Base-by-base conservation (phyloP, 2,113 vertebrate species). In the Lasiurus borealis region DNA sequence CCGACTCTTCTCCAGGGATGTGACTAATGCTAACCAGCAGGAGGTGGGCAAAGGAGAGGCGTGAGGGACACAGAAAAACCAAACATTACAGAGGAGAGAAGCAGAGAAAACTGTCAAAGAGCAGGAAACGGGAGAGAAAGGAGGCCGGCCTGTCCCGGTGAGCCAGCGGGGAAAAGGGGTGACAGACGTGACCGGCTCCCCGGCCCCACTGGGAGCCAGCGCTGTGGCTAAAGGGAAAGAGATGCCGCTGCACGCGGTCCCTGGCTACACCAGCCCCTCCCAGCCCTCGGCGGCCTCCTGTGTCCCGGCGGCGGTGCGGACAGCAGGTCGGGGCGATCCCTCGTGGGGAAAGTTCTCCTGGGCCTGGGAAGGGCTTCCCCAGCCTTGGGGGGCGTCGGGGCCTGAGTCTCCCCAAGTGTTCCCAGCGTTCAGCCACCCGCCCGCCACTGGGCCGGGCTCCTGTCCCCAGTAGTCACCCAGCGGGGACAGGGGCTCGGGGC, bases 131-230 rank as follows among this genome's bases (percentile, higher is more conserved):
- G 13, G 83, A 34, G 27, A 31, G 29, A 59, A n/a, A 16, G 16
- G 57, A 21, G 73, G 59, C 14, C 19, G 0, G 1, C 21, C 15
- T 31, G 19, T 19, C 8, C 6, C 6, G 13, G 66, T 0, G 27
- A 84, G 71, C 44, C 77, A 31, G 72, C 0, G 13, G 12, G 40
- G 40, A 40, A 40, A 40, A 40, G 40, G 40, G 31, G 34, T 23
- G 21, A 6, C 34, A 64, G 59, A 6, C 0, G 34, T 1, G 3
- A 68, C 36, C 0, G 0, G 2, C 40, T 40, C 54, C 34, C 16
- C 2, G 19, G 54, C 34, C 13, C 3, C 0, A 40, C 40, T 40
- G 27, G 90, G 23, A 13, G 80, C 68, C n/a, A 2, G 31, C 4
- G 59, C 6, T 15, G 23, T 18, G 84, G 46, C 31, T 31, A 13